phyloP scores from a whole-genome alignment of 2,113 vertebrate species.

The Cololabis saira region DNA sequence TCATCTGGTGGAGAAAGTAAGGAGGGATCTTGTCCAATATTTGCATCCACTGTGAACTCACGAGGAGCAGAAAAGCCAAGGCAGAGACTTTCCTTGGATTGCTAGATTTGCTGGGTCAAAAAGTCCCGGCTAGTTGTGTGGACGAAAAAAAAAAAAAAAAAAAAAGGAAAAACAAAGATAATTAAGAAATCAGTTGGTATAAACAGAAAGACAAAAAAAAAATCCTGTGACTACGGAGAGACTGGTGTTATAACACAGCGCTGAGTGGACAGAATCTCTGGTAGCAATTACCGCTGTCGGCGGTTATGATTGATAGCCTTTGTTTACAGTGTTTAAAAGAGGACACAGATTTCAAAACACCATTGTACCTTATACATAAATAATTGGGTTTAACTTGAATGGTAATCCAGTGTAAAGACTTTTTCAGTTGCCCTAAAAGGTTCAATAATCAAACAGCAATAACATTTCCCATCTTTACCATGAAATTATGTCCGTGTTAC shows the following conservation, averaged over 20 bases:
- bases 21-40: not conserved
- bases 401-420: conserved; percentile 70
- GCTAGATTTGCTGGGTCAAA: conserved; percentile 11
- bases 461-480: conserved; percentile 84
- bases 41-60: not conserved
- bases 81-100: conserved; percentile 10
- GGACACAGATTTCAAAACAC: conserved; percentile 82
- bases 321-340: conserved; percentile 85
- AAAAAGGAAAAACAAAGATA: conserved; percentile 6
- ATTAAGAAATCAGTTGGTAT: conserved; percentile 44
- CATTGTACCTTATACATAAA: conserved; percentile 77
- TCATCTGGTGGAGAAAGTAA: not conserved
- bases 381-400: conserved; percentile 72
- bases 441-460: conserved; percentile 83
- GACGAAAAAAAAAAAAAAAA: conserved; percentile 3
- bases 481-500: conserved; percentile 81
- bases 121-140: conserved; percentile 25
- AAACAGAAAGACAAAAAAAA: conserved; percentile 31
- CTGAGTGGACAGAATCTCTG: conserved; percentile 64
- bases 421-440: conserved; percentile 70
- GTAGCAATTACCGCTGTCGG: conserved; percentile 81
- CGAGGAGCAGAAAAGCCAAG: not conserved
- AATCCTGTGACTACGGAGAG: not conserved
- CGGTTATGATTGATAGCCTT: conserved; percentile 84
- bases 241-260: not conserved